Evolutionary conservation across 2,888 invertebrate species (phyloP).

Genomic region (Rhaphigaster nebulosa): DNA sequence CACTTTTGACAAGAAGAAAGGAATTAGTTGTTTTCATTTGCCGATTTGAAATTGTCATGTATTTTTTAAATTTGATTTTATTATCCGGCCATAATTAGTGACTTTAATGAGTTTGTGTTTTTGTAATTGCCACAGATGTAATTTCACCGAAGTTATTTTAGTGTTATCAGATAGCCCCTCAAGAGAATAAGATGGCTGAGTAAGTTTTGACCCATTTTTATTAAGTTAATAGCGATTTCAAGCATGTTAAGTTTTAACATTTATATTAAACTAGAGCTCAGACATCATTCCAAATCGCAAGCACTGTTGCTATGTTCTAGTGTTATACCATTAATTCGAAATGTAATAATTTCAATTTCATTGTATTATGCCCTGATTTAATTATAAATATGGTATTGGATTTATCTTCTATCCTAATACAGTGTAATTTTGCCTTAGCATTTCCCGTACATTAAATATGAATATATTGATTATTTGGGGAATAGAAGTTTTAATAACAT

Average conservation of each 20-base stretch:
- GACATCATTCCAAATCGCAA: neutral
- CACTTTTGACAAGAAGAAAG: constrained; percentile 1
- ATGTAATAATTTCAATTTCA: neutral
- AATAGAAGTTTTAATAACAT: neutral
- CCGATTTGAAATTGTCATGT: neutral
- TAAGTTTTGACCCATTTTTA: constrained; percentile 55
- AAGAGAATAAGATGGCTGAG: constrained; percentile 60
- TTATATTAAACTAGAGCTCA: neutral
- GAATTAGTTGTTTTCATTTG: neutral
- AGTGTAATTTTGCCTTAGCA: too few relatives aligned
- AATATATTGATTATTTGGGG: neutral
- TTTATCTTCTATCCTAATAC: neutral
- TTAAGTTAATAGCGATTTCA: neutral
- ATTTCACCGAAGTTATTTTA: neutral
- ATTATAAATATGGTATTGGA: neutral
- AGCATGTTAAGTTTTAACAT: neutral
- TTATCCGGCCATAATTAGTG: neutral
- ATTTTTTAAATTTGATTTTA: neutral
- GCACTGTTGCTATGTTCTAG: neutral
- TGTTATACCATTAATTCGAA: neutral
- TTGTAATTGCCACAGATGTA: neutral
- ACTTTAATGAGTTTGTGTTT: neutral
- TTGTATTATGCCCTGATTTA: neutral
- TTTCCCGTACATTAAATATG: neutral
- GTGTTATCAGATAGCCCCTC: constrained; percentile 1